Percentiles rank a stretch among this genome's conserved stretches.
phyloP scores from a whole-genome alignment of 2,888 invertebrate genomes.

The Catocala fraxini region DNA sequence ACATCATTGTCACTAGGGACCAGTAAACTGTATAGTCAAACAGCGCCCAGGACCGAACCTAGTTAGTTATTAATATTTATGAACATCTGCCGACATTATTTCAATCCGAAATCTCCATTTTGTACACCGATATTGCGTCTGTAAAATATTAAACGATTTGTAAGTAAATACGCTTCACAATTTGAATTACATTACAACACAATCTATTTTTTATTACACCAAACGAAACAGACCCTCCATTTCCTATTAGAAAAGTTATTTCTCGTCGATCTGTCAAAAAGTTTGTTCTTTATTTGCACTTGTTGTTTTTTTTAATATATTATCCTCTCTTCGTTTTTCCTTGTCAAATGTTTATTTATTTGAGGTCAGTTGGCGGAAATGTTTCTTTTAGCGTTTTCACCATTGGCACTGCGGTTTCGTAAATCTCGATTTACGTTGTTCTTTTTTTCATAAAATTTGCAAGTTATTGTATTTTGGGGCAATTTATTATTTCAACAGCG shows the following conservation, averaged over 20 bases:
- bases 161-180: constrained; percentile 52
- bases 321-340: constrained; percentile 54
- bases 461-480: constrained; percentile 28
- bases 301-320: constrained; percentile 59
- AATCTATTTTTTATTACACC: constrained; percentile 45
- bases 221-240: constrained; percentile 34
- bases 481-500: constrained; percentile 17
- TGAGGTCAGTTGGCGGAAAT: constrained; percentile 49
- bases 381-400: constrained; percentile 29
- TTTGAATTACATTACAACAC: constrained; percentile 55
- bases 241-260: constrained; percentile 57
- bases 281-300: constrained; percentile 57
- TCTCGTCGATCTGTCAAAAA: constrained; percentile 69
- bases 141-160: constrained; percentile 58
- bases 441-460: constrained; percentile 30
- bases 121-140: constrained; percentile 52
- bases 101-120: constrained; percentile 50
- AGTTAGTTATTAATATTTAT: constrained; percentile 56
- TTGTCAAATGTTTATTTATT: constrained; percentile 65
- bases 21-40: constrained; percentile 38
- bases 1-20: constrained; percentile 38
- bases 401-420: constrained; percentile 22
- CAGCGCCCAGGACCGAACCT: constrained; percentile 24
- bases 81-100: constrained; percentile 52
- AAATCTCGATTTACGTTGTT: constrained; percentile 30